phyloP scores from a whole-genome alignment of 2,797 vertebrate species.

The Echeneis naucrates region DNA sequence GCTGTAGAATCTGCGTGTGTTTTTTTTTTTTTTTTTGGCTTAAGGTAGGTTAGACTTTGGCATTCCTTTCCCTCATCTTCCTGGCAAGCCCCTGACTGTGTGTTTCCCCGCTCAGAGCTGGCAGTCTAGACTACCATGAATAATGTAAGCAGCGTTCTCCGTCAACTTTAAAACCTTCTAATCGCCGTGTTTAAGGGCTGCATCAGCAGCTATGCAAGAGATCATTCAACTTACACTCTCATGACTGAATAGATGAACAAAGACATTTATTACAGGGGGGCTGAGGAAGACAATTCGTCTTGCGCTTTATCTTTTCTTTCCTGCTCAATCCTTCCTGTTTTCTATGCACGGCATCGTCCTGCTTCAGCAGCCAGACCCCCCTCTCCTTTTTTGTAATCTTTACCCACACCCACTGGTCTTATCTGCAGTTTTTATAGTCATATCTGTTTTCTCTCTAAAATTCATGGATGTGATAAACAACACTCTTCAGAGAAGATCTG shows the following conservation, averaged over 20 bases:
- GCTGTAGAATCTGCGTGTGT: constrained; percentile 27
- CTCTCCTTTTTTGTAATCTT: constrained; percentile 1
- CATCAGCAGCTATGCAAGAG: constrained; percentile 66
- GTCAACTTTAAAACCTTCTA: constrained; percentile 71
- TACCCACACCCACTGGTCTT: background rate
- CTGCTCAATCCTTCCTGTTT: constrained; percentile 4
- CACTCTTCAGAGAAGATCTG: constrained; percentile 1
- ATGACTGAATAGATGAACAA: constrained; percentile 51
- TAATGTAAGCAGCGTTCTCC: constrained; percentile 77
- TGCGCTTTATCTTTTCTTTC: constrained; percentile 25
- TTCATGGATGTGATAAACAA: background rate
- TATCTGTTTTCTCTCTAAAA: constrained; percentile 1
- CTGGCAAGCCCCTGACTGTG: constrained; percentile 68
- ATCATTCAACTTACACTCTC: constrained; percentile 71
- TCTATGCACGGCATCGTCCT: constrained; percentile 13
- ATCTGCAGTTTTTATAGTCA: background rate
- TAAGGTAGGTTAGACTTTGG: constrained; percentile 54
- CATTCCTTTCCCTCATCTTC: constrained; percentile 64
- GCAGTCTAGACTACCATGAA: constrained; percentile 77
- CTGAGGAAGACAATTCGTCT: constrained; percentile 26
- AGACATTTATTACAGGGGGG: constrained; percentile 51
- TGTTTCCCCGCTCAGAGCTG: constrained; percentile 69
- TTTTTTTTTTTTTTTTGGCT: constrained; percentile 55
- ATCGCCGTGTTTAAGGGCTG: constrained; percentile 75
- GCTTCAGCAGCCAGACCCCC: background rate